Conservation (phyloP, 2,888 invertebrate species). For the Tryphoninae sp. region DNA sequence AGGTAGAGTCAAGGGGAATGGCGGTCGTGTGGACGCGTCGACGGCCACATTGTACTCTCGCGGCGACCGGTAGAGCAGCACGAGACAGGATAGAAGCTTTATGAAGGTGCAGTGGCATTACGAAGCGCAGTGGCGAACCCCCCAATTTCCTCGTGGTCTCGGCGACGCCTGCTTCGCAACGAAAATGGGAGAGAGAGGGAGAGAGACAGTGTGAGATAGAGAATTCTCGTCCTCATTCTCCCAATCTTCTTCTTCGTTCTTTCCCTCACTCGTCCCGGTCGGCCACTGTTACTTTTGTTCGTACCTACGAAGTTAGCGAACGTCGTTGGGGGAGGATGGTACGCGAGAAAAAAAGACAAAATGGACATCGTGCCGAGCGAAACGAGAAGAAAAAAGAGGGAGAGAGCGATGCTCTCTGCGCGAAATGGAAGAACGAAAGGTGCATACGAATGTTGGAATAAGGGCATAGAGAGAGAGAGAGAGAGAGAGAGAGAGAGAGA, state of each 20-base stretch:
- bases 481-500: constrained; percentile 19
- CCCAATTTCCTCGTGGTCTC: constrained; percentile 59
- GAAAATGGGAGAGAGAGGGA: background rate
- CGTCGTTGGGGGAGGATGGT: constrained; percentile 27
- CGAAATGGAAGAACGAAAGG: constrained; percentile 74
- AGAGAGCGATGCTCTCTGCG: constrained; percentile 17
- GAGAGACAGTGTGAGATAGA: background rate
- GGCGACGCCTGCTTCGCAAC: constrained; percentile 9
- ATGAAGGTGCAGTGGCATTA: constrained; percentile 53
- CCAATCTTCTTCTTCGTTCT: constrained; percentile 16
- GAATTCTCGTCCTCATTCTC: constrained; percentile 9
- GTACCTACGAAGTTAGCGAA: constrained; percentile 61
- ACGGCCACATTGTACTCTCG: constrained; percentile 57
- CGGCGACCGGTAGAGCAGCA: constrained; percentile 35
- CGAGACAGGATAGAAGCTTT: constrained; percentile 16
- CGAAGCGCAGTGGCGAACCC: constrained; percentile 50
- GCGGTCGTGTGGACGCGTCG: constrained; percentile 56
- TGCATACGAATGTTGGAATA: constrained; percentile 26
- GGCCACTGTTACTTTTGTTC: constrained; percentile 58
- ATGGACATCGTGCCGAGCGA: constrained; percentile 29
- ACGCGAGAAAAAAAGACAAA: constrained; percentile 30
- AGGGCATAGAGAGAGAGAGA: constrained; percentile 8
- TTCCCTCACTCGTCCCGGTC: constrained; percentile 18
- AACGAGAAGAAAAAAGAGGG: background rate
- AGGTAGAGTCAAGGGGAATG: constrained; percentile 13